Percentiles rank a stretch among this genome's conserved stretches.
phyloP scores from a whole-genome alignment of 2,797 vertebrate species.

The Bucorvus abyssinicus region DNA sequence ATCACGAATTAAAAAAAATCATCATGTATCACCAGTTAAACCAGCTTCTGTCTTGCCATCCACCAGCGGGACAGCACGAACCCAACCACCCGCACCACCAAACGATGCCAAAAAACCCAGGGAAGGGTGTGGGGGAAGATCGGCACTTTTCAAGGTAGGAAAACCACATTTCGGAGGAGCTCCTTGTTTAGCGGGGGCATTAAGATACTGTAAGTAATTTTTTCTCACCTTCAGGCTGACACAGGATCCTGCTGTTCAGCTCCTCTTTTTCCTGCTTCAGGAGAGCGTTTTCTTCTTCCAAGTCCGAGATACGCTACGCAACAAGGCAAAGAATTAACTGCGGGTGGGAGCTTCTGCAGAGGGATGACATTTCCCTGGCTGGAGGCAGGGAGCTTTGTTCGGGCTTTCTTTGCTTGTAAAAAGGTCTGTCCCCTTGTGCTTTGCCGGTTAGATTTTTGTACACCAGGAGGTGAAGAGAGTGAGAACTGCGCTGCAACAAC shows the following conservation, averaged over 20 bases:
- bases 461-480: fast-evolving
- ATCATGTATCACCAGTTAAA: not conserved
- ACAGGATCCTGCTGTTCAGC: constrained; percentile 82
- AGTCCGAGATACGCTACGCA: constrained; percentile 83
- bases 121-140: fast-evolving
- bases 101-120: not conserved
- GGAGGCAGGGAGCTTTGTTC: not conserved
- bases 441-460: not conserved
- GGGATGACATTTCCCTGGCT: not conserved
- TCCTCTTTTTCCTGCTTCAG: constrained; percentile 92
- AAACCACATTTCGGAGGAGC: not conserved
- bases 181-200: fast-evolving
- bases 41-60: not conserved
- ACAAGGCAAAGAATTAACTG: not conserved
- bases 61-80: not conserved
- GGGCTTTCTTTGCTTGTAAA: not conserved
- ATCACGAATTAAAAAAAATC: too few relatives aligned
- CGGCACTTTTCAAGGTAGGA: not conserved
- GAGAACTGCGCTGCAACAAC: not conserved
- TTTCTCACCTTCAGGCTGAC: constrained; percentile 79
- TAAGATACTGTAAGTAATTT: fast-evolving
- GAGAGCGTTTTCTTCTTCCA: constrained; percentile 86
- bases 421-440: not conserved
- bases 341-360: not conserved
- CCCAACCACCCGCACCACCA: not conserved